Percentiles rank a stretch among this genome's conserved stretches.
phyloP scores from a whole-genome alignment of 2,888 invertebrate species.

The Epistrophella euchroma region DNA sequence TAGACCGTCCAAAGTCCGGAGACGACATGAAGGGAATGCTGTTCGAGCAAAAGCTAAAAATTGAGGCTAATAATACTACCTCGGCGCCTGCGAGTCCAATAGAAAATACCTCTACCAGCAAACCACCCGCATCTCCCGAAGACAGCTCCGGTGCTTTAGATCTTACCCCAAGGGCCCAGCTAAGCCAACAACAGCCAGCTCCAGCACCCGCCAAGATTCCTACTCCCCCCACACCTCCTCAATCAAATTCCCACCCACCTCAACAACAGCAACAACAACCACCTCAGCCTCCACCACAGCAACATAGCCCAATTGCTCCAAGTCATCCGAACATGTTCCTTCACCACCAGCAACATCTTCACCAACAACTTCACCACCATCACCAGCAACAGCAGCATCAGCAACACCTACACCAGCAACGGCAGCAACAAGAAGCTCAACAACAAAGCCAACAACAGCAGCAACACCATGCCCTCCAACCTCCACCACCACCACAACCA shows the following conservation, averaged over 20 bases:
- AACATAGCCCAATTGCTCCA: slow-evolving; percentile 65
- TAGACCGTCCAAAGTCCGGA: slow-evolving; percentile 81
- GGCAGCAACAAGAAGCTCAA: slow-evolving; percentile 80
- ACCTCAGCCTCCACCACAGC: slow-evolving; percentile 56
- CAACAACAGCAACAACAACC: slow-evolving; percentile 40
- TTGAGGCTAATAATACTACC: slow-evolving; percentile 80
- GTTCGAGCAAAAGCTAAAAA: slow-evolving; percentile 82
- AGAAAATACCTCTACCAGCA: slow-evolving; percentile 76
- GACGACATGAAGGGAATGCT: slow-evolving; percentile 83
- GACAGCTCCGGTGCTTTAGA: slow-evolving; percentile 85
- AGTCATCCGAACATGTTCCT: slow-evolving; percentile 77
- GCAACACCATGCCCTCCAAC: slow-evolving; percentile 77
- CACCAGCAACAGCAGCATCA: slow-evolving; percentile 81
- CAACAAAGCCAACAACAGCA: slow-evolving; percentile 59
- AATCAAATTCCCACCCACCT: slow-evolving; percentile 77
- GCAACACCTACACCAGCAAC: slow-evolving; percentile 79
- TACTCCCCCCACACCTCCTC: slow-evolving; percentile 81
- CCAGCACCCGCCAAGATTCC: slow-evolving; percentile 47
- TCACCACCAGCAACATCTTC: slow-evolving; percentile 82
- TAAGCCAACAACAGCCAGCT: slow-evolving; percentile 65
- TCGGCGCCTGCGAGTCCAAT: slow-evolving; percentile 82
- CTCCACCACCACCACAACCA: slow-evolving; percentile 79
- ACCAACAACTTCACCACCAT: slow-evolving; percentile 81
- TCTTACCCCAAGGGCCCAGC: slow-evolving; percentile 85
- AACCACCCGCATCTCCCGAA: slow-evolving; percentile 82